A percentile compares a stretch with the other conserved stretches of the same genome.
phyloP scores from a whole-genome alignment of 2,113 vertebrate species.

The Myiopsitta monachus region DNA sequence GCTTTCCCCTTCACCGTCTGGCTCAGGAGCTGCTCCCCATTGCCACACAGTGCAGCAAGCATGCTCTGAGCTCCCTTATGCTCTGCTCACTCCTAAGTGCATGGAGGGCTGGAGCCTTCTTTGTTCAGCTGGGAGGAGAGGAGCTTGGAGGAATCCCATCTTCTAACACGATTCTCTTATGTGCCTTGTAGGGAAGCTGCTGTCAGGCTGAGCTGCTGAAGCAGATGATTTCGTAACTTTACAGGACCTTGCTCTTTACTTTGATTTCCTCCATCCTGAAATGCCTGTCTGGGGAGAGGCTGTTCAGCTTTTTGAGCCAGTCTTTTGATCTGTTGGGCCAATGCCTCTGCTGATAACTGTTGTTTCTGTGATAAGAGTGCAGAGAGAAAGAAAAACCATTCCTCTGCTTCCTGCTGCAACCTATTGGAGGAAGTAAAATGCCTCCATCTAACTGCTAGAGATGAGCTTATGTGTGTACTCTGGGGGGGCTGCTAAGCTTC shows the following conservation, averaged over 20 bases:
- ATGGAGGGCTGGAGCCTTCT: not conserved
- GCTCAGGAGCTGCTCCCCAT: not conserved
- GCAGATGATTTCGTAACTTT: not conserved
- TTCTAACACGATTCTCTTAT: fast-evolving
- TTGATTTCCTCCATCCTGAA: not conserved
- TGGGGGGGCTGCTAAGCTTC: not conserved
- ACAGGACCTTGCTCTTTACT: not conserved
- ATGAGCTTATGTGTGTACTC: not conserved
- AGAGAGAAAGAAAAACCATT: not conserved
- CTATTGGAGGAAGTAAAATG: not conserved
- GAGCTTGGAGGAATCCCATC: not conserved
- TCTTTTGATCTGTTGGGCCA: not conserved
- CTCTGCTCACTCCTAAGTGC: not conserved
- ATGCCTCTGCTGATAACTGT: not conserved
- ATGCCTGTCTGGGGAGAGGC: not conserved
- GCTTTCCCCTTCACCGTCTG: not conserved
- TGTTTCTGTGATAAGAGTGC: not conserved
- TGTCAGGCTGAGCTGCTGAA: not conserved
- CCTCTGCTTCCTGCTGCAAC: not conserved
- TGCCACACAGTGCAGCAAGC: fast-evolving
- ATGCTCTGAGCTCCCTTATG: not conserved
- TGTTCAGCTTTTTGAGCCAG: not conserved
- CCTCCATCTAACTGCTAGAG: not conserved
- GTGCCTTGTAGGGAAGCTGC: not conserved
- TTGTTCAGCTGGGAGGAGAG: not conserved